phyloP scores from a whole-genome alignment of 2,113 vertebrate species.

The Orthonyx spaldingii region DNA sequence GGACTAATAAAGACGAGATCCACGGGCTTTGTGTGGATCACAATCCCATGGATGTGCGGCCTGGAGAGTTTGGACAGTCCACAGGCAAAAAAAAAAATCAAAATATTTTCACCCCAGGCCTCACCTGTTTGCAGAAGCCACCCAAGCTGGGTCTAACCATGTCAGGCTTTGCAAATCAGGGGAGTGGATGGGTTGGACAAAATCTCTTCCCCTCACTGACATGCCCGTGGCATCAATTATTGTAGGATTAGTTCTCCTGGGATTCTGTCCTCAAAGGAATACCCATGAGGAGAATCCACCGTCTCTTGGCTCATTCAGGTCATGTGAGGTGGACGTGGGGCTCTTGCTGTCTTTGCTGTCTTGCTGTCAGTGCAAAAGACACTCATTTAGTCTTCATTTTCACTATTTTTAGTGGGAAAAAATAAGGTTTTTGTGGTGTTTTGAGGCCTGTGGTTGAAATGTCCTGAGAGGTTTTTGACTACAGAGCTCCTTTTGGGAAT shows the following conservation, averaged over 20 bases:
- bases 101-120: background rate
- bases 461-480: background rate
- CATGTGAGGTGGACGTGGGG: accelerated
- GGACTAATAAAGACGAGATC: background rate
- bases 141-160: background rate
- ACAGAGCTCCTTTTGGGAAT: background rate
- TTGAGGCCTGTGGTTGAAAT: background rate
- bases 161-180: background rate
- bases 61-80: background rate
- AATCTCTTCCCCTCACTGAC: background rate
- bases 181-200: background rate
- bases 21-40: background rate
- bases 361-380: background rate
- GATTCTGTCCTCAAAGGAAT: background rate
- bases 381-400: background rate
- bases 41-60: background rate
- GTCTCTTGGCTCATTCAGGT: background rate
- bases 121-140: background rate
- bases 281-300: background rate
- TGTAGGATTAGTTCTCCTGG: background rate
- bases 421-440: background rate
- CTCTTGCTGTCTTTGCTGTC: background rate
- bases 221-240: too few relatives aligned
- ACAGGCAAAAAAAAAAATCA: background rate
- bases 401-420: background rate